phyloP scores from a whole-genome alignment of 2,113 vertebrate species.

The Elanus axillaris region DNA sequence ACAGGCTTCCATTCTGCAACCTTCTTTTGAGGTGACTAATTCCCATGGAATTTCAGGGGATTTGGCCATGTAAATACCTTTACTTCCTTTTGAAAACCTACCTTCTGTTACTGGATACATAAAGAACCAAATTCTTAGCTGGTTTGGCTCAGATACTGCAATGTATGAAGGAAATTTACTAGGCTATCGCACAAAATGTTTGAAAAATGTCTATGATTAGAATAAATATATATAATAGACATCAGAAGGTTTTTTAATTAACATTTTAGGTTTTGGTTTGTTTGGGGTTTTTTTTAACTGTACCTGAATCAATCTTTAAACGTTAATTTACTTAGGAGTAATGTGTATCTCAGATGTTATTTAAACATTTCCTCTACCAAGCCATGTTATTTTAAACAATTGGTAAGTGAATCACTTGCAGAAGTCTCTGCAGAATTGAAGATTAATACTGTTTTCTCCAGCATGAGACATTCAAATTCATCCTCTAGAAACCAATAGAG shows the following conservation, averaged over 20 bases:
- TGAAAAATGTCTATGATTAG: background rate
- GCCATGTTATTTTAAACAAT: conserved; percentile 43
- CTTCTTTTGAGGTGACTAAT: background rate
- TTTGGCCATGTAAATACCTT: background rate
- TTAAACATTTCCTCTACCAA: conserved; percentile 44
- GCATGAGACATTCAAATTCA: conserved; percentile 25
- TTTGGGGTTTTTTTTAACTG: background rate
- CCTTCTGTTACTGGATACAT: background rate
- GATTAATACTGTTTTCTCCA: conserved; percentile 36
- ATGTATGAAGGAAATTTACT: background rate
- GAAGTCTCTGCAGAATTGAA: conserved; percentile 24
- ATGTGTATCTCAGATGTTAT: conserved; percentile 45
- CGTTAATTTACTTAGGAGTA: conserved; percentile 14
- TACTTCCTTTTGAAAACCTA: background rate
- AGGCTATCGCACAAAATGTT: background rate
- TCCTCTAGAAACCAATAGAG: background rate
- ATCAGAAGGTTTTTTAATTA: background rate
- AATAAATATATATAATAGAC: background rate
- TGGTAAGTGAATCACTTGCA: conserved; percentile 12
- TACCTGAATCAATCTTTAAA: conserved; percentile 43
- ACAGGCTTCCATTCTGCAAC: background rate
- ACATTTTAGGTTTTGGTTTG: background rate
- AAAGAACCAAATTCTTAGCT: background rate
- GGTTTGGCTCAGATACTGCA: background rate
- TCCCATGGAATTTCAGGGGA: background rate